Base-by-base conservation (phyloP, 2,113 vertebrate species). In the Mixornis gularis region DNA sequence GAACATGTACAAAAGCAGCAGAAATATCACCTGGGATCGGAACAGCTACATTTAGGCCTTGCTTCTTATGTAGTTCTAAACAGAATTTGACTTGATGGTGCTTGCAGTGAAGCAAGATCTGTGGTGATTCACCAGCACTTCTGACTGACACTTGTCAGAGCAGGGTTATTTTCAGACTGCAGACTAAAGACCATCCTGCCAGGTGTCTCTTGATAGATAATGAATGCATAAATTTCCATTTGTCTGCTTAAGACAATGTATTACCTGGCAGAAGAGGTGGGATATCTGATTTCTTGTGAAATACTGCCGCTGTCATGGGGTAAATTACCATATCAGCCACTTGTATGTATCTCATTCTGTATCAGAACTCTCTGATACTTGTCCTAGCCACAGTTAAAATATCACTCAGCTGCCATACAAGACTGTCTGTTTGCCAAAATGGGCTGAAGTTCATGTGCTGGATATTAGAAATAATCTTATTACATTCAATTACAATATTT, bases 301-400 rank as follows among this genome's bases (percentile, higher is more conserved):
- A 44, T 69, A 60, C 24, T 53, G 38, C 63, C 0, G 0, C 56
- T 74, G 29, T 55, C 3, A 0, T 22, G 41, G 36, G 38, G 51
- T 30, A 68, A 73, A 59, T 59, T 51, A 63, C 32, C 6, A 0
- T 38, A 36, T 48, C 41, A 85, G n/a, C 29, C 34, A 40, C 13
- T 30, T 66, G 27, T 43, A 1, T 4, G 5, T 24, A 32, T 44
- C 49, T 62, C 64, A 10, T 63, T 12, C 17, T 53, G 24, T 40
- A 70, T 40, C 64, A 86, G 72, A 30, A 30, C 19, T 73, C 69
- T 78, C 56, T 63, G 52, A 20, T 8, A 17, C 56, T 64, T n/a
- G 13, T 34, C 38, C 32, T 48, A 70, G 34, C 20, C 62, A 62
- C 40, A 49, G 16, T 27, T 76, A 62, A 73, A 92, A 55, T 17